Evolutionary conservation across 2,888 invertebrate genomes (phyloP).

Genomic region (Pyrrhia umbra): DNA sequence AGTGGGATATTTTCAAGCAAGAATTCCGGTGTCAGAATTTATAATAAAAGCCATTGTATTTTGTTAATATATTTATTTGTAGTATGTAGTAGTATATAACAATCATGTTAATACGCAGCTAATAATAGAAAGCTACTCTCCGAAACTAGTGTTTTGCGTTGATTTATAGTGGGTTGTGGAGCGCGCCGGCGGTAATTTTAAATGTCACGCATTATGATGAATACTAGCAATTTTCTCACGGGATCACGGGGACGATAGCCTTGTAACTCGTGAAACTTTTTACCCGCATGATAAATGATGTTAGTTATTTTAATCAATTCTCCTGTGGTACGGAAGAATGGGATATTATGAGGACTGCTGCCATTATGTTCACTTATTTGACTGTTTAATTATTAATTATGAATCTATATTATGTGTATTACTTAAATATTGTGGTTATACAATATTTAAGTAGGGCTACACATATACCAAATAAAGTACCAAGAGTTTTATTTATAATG

Average conservation of each 20-base stretch:
- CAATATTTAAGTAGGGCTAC: too few species aligned
- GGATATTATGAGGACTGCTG: constrained; percentile 6
- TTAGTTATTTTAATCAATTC: constrained; percentile 57
- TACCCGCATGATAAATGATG: constrained; percentile 59
- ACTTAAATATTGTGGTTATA: too few species aligned
- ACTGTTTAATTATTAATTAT: too few species aligned
- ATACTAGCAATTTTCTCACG: constrained; percentile 88
- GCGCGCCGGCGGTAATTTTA: constrained; percentile 84
- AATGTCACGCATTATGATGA: constrained; percentile 89
- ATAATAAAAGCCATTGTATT: constrained; percentile 44
- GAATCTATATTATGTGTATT: background rate
- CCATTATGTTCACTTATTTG: too few species aligned
- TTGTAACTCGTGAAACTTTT: constrained; percentile 72
- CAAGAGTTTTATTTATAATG: background rate
- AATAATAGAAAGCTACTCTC: constrained; percentile 72
- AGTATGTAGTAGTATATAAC: constrained; percentile 57
- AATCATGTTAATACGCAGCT: constrained; percentile 65
- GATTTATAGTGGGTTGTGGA: constrained; percentile 82
- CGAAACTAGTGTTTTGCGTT: constrained; percentile 83
- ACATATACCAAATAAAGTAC: too few species aligned
- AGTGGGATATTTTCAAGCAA: constrained; percentile 68
- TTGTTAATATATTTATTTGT: constrained; percentile 52
- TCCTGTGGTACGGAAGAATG: constrained; percentile 35
- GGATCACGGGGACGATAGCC: constrained; percentile 79
- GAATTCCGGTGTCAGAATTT: constrained; percentile 55